Conservation (phyloP, 2,888 invertebrate species). For the Sesia bembeciformis region DNA sequence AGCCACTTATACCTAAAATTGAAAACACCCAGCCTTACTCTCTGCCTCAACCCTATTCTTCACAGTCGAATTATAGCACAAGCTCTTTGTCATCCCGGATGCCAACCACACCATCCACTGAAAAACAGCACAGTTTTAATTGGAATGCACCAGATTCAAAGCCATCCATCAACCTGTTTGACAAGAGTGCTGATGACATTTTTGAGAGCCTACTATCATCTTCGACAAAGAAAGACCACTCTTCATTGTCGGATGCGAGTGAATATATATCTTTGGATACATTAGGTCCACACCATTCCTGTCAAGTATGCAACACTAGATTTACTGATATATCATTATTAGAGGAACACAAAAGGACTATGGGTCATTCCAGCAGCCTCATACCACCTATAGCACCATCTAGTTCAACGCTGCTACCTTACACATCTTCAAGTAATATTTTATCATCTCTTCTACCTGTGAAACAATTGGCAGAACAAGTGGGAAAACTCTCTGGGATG, state of each 20-base stretch:
- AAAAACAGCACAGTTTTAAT: slow-evolving; percentile 63
- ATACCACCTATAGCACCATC: slow-evolving; percentile 35
- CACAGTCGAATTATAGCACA: slow-evolving; percentile 28
- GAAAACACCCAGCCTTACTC: slow-evolving; percentile 31
- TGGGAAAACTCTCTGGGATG: slow-evolving; percentile 54
- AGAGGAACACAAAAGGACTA: slow-evolving; percentile 69
- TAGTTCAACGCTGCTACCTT: slow-evolving; percentile 46
- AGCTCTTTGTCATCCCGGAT: slow-evolving; percentile 15
- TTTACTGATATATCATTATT: slow-evolving; percentile 70
- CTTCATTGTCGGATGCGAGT: slow-evolving; percentile 50
- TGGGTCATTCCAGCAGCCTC: slow-evolving; percentile 70
- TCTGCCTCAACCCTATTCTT: slow-evolving; percentile 33
- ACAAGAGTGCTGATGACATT: slow-evolving; percentile 64
- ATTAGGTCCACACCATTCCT: slow-evolving; percentile 74
- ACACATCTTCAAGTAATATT: slow-evolving; percentile 42
- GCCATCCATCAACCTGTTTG: slow-evolving; percentile 52
- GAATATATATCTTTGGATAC: slow-evolving; percentile 79
- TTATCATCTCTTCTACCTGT: slow-evolving; percentile 58
- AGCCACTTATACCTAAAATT: slow-evolving; percentile 52
- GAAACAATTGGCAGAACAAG: slow-evolving; percentile 63
- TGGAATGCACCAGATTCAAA: slow-evolving; percentile 67
- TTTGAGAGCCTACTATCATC: slow-evolving; percentile 60
- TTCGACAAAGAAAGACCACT: slow-evolving; percentile 49
- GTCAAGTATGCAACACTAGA: slow-evolving; percentile 76
- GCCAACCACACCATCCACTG: slow-evolving; percentile 33